phyloP scores from a whole-genome alignment of 2,113 vertebrate species.

The Brachypodius melanocephalos region DNA sequence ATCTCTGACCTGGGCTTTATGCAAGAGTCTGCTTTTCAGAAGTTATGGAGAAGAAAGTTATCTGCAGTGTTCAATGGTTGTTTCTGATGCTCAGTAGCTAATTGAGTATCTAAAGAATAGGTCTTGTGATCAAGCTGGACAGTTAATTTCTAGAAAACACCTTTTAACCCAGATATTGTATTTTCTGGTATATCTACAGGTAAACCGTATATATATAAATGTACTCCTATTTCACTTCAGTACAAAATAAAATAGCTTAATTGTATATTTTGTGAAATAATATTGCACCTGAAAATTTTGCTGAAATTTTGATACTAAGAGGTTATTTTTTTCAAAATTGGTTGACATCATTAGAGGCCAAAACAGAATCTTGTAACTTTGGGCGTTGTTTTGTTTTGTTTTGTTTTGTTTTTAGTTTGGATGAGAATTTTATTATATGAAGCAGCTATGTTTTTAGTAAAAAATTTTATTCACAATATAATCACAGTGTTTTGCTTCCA shows the following conservation, averaged over 20 bases:
- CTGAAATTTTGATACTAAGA: neutral
- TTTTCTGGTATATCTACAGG: neutral
- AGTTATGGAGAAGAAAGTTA: neutral
- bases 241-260: neutral
- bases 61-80: accelerated
- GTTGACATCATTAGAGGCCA: neutral
- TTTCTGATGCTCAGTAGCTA: neutral
- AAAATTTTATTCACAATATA: neutral
- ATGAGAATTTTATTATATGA: neutral
- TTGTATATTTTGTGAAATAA: neutral
- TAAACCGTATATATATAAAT: neutral
- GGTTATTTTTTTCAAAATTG: neutral
- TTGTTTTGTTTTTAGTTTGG: too few species aligned
- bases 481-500: neutral
- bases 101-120: neutral
- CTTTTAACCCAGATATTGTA: neutral
- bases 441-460: neutral
- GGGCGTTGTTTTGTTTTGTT: too few species aligned
- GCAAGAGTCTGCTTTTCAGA: neutral
- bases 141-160: neutral
- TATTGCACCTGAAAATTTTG: neutral
- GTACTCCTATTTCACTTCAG: neutral
- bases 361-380: neutral
- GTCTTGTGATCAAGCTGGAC: neutral
- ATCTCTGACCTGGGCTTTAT: neutral